Base-by-base conservation (phyloP, 2,888 invertebrate species). In the Seira musarum region DNA sequence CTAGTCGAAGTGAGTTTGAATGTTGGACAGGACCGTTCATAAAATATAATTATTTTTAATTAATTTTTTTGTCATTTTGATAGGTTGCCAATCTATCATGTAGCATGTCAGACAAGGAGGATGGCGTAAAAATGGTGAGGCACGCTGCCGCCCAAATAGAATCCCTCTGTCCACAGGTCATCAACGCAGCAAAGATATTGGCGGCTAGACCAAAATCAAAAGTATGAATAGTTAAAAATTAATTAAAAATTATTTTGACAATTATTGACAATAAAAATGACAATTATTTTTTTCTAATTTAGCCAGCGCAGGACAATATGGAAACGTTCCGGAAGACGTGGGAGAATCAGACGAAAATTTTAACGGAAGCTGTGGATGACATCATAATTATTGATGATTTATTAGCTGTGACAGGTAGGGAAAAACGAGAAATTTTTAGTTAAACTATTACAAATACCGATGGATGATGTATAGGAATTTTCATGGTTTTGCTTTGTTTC, bases 371-470 rank as follows among this genome's bases (percentile, higher is more conserved):
- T 10, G 98, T 99, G 0, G 99, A 99, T 89, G 98, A 98, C 87
- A 97, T 99, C 87, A 98, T 98, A 63, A 98, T 98, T 1, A 97
- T 99, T 84, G 98, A 99, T 88, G 99, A 99, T 90, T 99, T 99
- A 91, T 90, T 99, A 75, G 98, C 98, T 1, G 99, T 99, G 67
- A 97, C 97, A 84, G 93, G 93, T 92, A 35, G 5, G 19, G 5
- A 57, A 65, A 61, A 61, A 17, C 17, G 22, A 3, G 21, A 57
- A 30, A 19, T 21, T 6, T n/a, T n/a, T 13, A 46, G 6, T 46
- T 46, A 13, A 6, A 46, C 22, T 10, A 10, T 10, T 61, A n/a
- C 61, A 61, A 61, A 6, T 21, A 10, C 8, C 10, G 61, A 8
- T 13, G 3, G n/a, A 57, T 57, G 3, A 13, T 57, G 13, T n/a